Base-by-base conservation (phyloP, 2,888 invertebrate species). In the Oxyteleia sp. region DNA sequence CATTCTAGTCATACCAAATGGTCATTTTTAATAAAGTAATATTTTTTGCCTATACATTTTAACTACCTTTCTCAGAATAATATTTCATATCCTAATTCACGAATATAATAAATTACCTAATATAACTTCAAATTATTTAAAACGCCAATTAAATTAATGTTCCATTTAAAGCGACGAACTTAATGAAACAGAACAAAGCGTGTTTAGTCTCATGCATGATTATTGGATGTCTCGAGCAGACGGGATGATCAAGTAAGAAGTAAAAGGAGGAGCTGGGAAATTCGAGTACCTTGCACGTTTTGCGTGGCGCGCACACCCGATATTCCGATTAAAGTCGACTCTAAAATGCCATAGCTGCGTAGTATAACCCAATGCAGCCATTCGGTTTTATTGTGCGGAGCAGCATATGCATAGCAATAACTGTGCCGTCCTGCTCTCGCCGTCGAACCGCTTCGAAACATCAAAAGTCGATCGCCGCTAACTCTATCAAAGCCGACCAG, bases 371-470 rank as follows among this genome's bases (percentile, higher is more conserved):
- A 87, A 88, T 80, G 83, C 85, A 82, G 87, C 90, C 88, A 91
- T 92, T 92, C 85, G 89, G 89, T 91, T 92, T 92, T 92, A 92
- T 91, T 89, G 92, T 90, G 87, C 86, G 84, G 87, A 83, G 85
- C 87, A 87, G 89, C 90, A 90, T 91, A 91, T 90, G 91, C 91
- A 91, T 90, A 87, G 91, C 90, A 91, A 92, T 92, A 92, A 92
- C 91, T 88, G 88, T 88, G 84, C 87, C 85, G 86, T 85, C 87
- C 87, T 86, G 74, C 87, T 84, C 78, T 74, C 29, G n/a, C 85
- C 87, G 78, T 75, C 84, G 13, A 86, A 84, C 85, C 82, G 38
- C 63, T 18, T 43, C 38, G 64, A 74, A 82, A 79, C 74, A 75
- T 71, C 72, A 80, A 76, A 84, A 68, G 71, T 85, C 69, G 78